Evolutionary conservation across 2,113 vertebrate genomes (phyloP).

Genomic region (Microcebus griseorufus): DNA sequence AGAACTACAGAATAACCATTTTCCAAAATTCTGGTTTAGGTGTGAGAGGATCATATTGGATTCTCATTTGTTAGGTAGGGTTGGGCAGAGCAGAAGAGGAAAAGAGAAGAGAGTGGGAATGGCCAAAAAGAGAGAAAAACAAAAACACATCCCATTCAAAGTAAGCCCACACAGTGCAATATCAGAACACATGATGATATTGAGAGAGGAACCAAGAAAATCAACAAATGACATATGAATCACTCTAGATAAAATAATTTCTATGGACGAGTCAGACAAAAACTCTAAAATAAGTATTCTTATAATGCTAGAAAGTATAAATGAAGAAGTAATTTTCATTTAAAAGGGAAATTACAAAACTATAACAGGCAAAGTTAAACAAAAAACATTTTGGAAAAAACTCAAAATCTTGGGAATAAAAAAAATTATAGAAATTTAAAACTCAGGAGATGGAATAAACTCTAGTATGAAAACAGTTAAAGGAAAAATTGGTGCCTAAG

Average conservation of each 20-base stretch:
- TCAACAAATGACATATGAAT: neutral
- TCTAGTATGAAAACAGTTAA: neutral
- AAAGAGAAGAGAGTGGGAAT: neutral
- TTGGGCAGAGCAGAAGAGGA: neutral
- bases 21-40: neutral
- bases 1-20: neutral
- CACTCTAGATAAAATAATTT: neutral
- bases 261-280: neutral
- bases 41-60: neutral
- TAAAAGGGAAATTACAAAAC: neutral
- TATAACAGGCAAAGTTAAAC: neutral
- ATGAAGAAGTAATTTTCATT: neutral
- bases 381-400: neutral
- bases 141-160: neutral
- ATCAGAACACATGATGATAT: neutral
- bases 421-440: neutral
- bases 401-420: neutral
- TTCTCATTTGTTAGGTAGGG: neutral
- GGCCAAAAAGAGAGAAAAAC: neutral
- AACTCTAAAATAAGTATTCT: neutral
- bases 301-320: neutral
- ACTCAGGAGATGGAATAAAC: neutral
- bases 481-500: neutral
- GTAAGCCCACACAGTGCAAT: neutral
- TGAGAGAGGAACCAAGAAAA: neutral